Percentiles rank a stretch among this genome's conserved stretches.
Evolutionary conservation across 2,113 vertebrate species (phyloP).

Genomic region (Centropus unirufus): DNA sequence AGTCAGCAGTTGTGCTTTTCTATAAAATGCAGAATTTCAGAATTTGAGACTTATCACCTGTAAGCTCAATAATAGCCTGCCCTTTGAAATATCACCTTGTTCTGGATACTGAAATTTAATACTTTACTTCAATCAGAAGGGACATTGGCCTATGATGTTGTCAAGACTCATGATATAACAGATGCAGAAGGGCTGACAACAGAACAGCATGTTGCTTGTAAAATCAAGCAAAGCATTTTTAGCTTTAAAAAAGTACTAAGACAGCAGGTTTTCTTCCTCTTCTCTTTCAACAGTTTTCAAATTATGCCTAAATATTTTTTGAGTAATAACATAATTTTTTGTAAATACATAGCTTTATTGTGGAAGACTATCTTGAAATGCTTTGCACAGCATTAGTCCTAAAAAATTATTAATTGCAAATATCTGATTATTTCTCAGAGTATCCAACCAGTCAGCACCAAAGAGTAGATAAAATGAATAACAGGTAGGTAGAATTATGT

Average conservation of each 20-base stretch:
- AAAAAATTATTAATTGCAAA: not conserved
- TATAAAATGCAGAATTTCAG: slow-evolving; percentile 66
- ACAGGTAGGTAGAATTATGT: not conserved
- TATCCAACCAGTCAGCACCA: not conserved
- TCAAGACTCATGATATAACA: slow-evolving; percentile 52
- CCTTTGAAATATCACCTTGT: slow-evolving; percentile 71
- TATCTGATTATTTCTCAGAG: not conserved
- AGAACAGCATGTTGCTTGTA: slow-evolving; percentile 44
- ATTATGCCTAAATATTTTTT: not conserved
- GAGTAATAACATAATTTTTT: not conserved
- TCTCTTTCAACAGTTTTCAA: not conserved
- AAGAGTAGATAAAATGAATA: not conserved
- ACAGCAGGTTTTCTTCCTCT: not conserved
- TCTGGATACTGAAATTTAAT: slow-evolving; percentile 63
- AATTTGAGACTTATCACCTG: slow-evolving; percentile 61
- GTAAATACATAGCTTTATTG: not conserved
- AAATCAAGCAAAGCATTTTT: slow-evolving; percentile 54
- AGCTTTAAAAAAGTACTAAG: slow-evolving; percentile 25
- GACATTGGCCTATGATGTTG: slow-evolving; percentile 56
- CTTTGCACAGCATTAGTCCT: not conserved
- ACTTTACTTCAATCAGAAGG: slow-evolving; percentile 72
- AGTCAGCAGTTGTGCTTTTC: slow-evolving; percentile 66
- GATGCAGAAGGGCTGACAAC: slow-evolving; percentile 49
- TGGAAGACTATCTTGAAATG: not conserved
- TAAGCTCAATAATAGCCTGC: slow-evolving; percentile 46